phyloP scores from a whole-genome alignment of 2,888 invertebrate species.

The Dexiosoma caninum region DNA sequence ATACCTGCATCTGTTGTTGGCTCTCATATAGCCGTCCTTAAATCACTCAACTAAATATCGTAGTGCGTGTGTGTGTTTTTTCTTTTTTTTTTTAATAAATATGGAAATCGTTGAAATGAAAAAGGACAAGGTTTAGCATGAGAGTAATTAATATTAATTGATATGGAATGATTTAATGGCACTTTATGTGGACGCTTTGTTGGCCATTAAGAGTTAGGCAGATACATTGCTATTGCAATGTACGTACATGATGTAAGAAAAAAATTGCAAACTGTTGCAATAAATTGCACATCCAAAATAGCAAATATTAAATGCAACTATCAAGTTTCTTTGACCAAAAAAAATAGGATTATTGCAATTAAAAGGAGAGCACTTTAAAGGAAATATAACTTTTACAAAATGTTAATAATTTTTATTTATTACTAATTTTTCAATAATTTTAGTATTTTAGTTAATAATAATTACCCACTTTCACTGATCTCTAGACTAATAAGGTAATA shows the following conservation, averaged over 20 bases:
- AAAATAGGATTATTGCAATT: neutral
- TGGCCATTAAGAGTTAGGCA: neutral
- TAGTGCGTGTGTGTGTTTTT: neutral
- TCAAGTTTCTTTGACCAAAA: neutral
- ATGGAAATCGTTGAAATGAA: neutral
- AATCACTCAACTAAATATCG: neutral
- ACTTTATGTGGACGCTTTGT: neutral
- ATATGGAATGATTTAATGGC: constrained; percentile 15
- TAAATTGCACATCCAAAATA: neutral
- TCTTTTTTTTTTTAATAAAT: neutral
- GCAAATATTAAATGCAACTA: neutral
- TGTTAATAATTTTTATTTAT: no score
- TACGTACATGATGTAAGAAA: neutral
- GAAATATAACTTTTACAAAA: no score
- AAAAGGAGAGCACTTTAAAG: neutral
- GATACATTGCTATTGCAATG: neutral
- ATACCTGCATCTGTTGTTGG: no score
- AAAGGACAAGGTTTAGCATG: neutral
- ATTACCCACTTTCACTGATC: no score
- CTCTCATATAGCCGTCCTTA: neutral
- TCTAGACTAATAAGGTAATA: no score
- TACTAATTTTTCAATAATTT: no score
- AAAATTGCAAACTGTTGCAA: neutral
- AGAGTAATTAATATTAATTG: constrained; percentile 28
- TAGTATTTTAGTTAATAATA: no score